A percentile compares a stretch with the other conserved stretches of the same genome.
These are phyloP conservation scores for Malacoctenus gilli DNA, from an alignment of 2,797 vertebrate species.

Conservation along the genomic window DNA sequence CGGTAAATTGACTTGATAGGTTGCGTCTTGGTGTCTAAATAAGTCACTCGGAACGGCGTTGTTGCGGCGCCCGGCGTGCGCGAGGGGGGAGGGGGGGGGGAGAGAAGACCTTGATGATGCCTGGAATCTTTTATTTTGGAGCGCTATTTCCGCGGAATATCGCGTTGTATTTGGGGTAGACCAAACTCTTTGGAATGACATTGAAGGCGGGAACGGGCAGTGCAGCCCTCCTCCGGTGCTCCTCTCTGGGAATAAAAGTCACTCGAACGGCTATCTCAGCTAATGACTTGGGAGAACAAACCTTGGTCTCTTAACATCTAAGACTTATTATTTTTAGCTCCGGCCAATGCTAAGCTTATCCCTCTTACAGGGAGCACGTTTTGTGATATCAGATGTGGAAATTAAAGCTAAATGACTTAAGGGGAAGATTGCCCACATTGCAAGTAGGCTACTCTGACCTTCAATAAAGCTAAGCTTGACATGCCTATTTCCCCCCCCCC, in stretches of 20 bases:
- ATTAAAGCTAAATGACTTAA: constrained; percentile 88
- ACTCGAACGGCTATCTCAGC: constrained; percentile 83
- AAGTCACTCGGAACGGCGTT: constrained; percentile 46
- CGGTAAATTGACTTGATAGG: constrained; percentile 71
- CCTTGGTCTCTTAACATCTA: constrained; percentile 87
- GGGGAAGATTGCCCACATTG: constrained; percentile 82
- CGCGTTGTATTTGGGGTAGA: constrained; percentile 51
- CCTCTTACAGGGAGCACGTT: constrained; percentile 83
- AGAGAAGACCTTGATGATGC: constrained; percentile 5
- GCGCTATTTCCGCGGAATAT: constrained; percentile 49
- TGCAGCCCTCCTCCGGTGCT: constrained; percentile 68
- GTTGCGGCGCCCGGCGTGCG: constrained; percentile 31
- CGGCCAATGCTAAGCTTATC: constrained; percentile 84
- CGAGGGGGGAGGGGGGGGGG: not conserved
- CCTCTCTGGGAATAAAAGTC: constrained; percentile 82
- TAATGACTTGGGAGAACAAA: constrained; percentile 89
- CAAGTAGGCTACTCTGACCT: constrained; percentile 87
- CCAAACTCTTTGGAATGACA: constrained; percentile 84
- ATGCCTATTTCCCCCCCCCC: constrained; percentile 65
- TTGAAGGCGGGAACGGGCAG: constrained; percentile 78
- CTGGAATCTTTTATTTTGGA: constrained; percentile 15
- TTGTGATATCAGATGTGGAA: constrained; percentile 87
- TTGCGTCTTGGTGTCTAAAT: constrained; percentile 63
- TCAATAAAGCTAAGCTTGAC: constrained; percentile 82
- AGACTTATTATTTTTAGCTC: constrained; percentile 89